phyloP scores from a whole-genome alignment of 2,113 vertebrate genomes.

The Pteropus alecto region DNA sequence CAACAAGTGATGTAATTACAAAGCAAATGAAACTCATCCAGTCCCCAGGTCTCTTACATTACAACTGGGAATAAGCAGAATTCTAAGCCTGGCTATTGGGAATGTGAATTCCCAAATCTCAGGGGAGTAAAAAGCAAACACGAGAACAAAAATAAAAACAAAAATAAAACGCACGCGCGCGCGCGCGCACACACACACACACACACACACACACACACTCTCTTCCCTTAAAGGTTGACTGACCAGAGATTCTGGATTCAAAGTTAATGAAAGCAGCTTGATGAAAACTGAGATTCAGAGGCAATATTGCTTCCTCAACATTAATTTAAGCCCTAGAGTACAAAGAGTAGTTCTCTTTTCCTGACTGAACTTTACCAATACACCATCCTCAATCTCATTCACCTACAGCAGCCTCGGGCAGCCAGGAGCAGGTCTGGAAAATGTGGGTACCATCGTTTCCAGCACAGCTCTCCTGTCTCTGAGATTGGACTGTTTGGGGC shows the following conservation, averaged over 20 bases:
- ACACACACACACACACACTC: neutral
- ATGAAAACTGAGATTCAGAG: neutral
- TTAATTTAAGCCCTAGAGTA: neutral
- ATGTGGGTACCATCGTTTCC: neutral
- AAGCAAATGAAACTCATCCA: neutral
- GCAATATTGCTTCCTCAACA: neutral
- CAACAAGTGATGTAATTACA: neutral
- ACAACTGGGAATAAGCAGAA: neutral
- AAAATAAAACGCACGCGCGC: too few species aligned
- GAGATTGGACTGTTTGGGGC: rapidly evolving
- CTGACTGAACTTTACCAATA: too few species aligned
- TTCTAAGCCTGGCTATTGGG: neutral
- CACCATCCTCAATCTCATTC: rapidly evolving
- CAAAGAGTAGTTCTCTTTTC: neutral
- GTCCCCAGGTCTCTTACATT: neutral
- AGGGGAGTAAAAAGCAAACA: rapidly evolving
- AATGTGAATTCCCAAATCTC: neutral
- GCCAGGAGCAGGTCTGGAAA: neutral
- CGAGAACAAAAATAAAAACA: too few species aligned
- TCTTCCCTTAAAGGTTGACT: neutral
- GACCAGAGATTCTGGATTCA: neutral
- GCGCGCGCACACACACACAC: too few species aligned
- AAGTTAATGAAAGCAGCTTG: neutral
- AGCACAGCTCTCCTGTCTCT: neutral
- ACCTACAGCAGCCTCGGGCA: rapidly evolving